Evolutionary conservation across 2,113 vertebrate species (phyloP), one percentile per base, ranked within the genome.

Genomic region (Sinocyclocheilus rhinocerous): DNA sequence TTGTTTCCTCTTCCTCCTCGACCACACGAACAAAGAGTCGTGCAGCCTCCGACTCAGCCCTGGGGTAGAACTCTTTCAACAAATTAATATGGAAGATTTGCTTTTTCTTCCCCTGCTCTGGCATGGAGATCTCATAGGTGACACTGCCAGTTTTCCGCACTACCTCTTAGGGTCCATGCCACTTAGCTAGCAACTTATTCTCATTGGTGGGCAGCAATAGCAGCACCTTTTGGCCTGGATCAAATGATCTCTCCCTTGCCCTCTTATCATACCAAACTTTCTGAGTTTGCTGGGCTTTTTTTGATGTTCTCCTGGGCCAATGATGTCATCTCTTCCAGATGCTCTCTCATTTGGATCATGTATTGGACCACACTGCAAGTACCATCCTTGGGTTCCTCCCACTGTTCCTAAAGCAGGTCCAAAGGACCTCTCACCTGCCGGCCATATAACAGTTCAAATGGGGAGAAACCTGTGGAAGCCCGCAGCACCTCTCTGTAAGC

Each of bases 261-360:
- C 2, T 70, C 70, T 67, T 29, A n/a, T 88, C 81, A 79, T 87
- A 84, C 86, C 86, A 84, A 1, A 8, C 13, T 15, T 84, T 87
- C n/a, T 87, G 75, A 12, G n/a, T 10, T 11, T 65, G 22, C 22
- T 87, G 80, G 11, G 72, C 42, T 33, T 75, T 73, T 29, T 12
- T 13, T 69, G 0, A 84, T 61, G 8, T 82, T 29, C 8, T 55
- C 33, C 26, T 76, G 39, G 9, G 70, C 72, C 20, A 87, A 15
- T 8, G 6, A 24, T 67, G 26, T 55, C 52, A 76, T 87, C 70
- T 87, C 8, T 20, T 87, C 39, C 24, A 87, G 72, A n/a, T n/a
- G 26, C 12, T 82, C 72, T 57, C 42, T 67, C 85, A 87, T 78
- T 10, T 83, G 48, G 7, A 86, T 13, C 3, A 69, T 72, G 45